Evolutionary conservation across 2,113 vertebrate species (phyloP).

Genomic region (Bubo blakistoni): DNA sequence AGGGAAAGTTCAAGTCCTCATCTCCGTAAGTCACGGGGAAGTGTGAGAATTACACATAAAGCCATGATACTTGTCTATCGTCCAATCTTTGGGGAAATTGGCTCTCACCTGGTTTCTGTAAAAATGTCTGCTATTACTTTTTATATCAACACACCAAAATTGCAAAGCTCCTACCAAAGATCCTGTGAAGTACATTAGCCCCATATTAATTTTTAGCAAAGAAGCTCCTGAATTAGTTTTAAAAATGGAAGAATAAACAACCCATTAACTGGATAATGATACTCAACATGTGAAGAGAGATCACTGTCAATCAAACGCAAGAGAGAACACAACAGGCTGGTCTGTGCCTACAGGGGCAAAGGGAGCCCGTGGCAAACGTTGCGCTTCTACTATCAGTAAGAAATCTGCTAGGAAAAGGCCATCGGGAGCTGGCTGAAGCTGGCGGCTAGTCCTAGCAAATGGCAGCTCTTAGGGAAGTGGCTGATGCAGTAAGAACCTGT

Average conservation of each 20-base stretch:
- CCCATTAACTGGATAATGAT: neutral
- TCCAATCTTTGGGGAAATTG: neutral
- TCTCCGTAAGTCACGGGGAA: neutral
- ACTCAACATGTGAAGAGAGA: neutral
- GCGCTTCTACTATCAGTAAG: neutral
- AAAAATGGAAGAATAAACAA: neutral
- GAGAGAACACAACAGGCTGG: neutral
- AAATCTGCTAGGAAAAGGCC: neutral
- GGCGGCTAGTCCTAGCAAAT: neutral
- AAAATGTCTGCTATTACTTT: neutral
- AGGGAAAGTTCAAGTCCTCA: neutral
- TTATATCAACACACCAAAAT: neutral
- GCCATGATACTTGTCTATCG: rapidly evolving
- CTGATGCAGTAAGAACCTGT: neutral
- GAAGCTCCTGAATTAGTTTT: neutral
- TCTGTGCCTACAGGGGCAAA: neutral
- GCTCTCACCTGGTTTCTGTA: neutral
- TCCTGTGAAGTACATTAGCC: neutral
- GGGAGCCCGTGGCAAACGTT: neutral
- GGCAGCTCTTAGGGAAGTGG: neutral
- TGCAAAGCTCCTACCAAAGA: neutral
- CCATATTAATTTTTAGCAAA: neutral
- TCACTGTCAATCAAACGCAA: neutral
- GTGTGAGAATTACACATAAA: neutral
- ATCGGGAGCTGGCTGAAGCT: neutral